Evolutionary conservation across 2,113 vertebrate genomes (phyloP).

Genomic region (Oenanthe oenanthe): DNA sequence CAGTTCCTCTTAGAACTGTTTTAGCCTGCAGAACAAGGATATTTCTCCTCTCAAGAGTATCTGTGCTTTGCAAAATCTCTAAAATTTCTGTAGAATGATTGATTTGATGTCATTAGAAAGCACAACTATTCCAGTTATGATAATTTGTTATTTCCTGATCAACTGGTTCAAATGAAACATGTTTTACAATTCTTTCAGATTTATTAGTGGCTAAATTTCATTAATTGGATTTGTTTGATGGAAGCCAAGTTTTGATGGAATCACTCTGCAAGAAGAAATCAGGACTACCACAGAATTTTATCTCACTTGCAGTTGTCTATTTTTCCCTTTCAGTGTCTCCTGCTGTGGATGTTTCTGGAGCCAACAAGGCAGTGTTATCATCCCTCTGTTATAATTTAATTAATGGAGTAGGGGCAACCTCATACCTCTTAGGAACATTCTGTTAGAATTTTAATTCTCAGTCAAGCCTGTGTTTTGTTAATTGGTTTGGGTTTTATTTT

Average conservation of each 20-base stretch:
- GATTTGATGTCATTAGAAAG: background rate
- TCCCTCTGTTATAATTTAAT: background rate
- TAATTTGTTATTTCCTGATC: background rate
- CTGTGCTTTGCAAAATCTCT: background rate
- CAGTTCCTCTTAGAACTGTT: background rate
- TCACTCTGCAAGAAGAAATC: background rate
- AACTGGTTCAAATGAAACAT: background rate
- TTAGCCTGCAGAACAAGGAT: background rate
- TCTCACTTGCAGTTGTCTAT: background rate
- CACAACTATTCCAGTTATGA: background rate
- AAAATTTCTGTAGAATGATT: background rate
- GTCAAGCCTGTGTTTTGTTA: background rate
- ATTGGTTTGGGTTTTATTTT: background rate
- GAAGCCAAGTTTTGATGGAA: background rate
- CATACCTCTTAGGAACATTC: background rate
- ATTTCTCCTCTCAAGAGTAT: background rate
- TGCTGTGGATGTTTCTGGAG: background rate
- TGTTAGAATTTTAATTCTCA: background rate
- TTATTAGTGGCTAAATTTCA: background rate
- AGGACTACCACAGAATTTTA: background rate
- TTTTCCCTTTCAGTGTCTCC: background rate
- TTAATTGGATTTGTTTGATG: background rate
- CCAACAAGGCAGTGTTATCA: background rate
- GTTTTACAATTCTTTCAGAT: background rate
- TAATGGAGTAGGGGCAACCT: background rate